Conservation (phyloP, 2,797 vertebrate genomes). For the Anguilla obscura region DNA sequence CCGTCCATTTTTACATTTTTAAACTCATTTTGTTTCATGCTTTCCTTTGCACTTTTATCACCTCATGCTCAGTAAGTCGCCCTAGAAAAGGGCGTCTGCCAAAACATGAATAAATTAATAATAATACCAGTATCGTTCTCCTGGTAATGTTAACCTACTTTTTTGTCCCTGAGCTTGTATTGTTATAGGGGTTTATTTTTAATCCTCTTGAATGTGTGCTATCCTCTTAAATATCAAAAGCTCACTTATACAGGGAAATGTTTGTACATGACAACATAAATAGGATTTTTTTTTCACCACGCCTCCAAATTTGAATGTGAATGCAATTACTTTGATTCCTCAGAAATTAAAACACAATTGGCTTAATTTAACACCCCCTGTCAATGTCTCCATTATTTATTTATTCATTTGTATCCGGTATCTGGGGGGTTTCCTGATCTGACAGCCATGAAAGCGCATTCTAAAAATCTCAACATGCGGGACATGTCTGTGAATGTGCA, state of each 20-base stretch:
- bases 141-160: conserved; percentile 30
- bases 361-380: conserved; percentile 26
- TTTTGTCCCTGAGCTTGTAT: conserved; percentile 28
- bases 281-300: conserved; percentile 24
- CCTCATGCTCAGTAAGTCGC: neutral
- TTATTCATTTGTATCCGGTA: conserved; percentile 15
- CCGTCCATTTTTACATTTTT: neutral
- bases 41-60: neutral
- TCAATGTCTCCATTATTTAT: conserved; percentile 17
- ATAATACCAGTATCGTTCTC: conserved; percentile 29
- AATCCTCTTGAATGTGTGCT: conserved; percentile 17
- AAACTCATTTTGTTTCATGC: neutral
- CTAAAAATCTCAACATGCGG: neutral
- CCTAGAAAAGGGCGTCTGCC: neutral
- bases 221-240: conserved; percentile 28
- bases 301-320: conserved; percentile 31
- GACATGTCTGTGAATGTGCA: conserved; percentile 15
- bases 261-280: conserved; percentile 26
- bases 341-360: conserved; percentile 28
- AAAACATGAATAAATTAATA: conserved; percentile 11
- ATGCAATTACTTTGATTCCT: conserved; percentile 17
- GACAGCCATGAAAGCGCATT: conserved; percentile 2
- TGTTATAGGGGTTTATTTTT: conserved; percentile 31
- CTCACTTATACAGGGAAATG: conserved; percentile 19
- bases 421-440: neutral